Evolutionary conservation across 2,888 invertebrate species (phyloP), one percentile per base, ranked within the genome.

Genomic region (Parochlus steinenii): DNA sequence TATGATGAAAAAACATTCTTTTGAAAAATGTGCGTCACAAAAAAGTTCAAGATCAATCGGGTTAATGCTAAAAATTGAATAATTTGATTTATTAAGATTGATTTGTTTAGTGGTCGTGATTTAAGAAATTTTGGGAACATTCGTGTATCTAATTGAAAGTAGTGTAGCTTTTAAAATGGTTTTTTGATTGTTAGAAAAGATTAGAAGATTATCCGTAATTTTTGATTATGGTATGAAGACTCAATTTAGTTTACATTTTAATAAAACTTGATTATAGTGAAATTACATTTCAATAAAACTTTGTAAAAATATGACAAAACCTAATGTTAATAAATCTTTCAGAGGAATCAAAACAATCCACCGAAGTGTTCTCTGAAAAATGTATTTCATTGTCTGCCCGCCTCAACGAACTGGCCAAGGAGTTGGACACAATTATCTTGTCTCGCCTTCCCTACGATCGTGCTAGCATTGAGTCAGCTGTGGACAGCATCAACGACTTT

Each of bases 281-380:
- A n/a, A n/a, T n/a, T n/a, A n/a, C n/a, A n/a, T n/a, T n/a, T n/a
- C n/a, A n/a, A n/a, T n/a, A n/a, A n/a, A n/a, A n/a, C n/a, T n/a
- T n/a, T n/a, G n/a, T n/a, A n/a, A n/a, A n/a, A n/a, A n/a, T n/a
- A n/a, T n/a, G n/a, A n/a, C n/a, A 8, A n/a, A n/a, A n/a, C n/a
- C 7, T 22, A 22, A 22, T 22, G 10, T 22, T 29, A 16, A 16
- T 5, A 37, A 37, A 23, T 27, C 44, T 54, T 52, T 34, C 66
- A 77, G 85, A 85, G 67, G 86, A 86, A 51, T 82, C 82, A 45
- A 85, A 85, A 58, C 85, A 83, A 56, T 81, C 81, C 19, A 76
- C 78, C n/a, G 74, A 86, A 44, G 72, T 82, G 43, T 83, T 92
- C 61, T 76, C 76, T 45, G 80, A 82, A 48, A 78, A 85, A 59